Base-by-base conservation (phyloP, 1,140 invertebrate genomes). In the Formica selysi region DNA sequence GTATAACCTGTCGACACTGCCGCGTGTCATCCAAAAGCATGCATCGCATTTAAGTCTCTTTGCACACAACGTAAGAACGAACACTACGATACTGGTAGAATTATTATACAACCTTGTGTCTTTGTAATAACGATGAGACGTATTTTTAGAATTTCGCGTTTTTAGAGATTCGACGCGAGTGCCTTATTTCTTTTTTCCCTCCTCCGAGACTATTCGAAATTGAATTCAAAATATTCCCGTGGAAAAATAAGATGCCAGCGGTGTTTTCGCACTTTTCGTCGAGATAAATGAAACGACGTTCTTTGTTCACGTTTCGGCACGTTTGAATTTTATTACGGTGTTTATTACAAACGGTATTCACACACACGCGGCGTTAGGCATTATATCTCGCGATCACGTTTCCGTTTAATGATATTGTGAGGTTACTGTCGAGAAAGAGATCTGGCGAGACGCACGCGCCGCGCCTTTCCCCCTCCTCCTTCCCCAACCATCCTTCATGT, bases 321-420 rank as follows among this genome's bases (percentile, higher is more conserved):
- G 13, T n/a, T 48, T 10, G 13, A 74, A 74, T 38, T 51, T 51
- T 51, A 3, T 13, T 51, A 0, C 48, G 48, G 48, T 19, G 16
- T 51, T 51, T 51, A 19, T 51, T 4, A 51, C 16, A 51, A 1
- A 4, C 16, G 2, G 3, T 51, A 51, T 48, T 41, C 8, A 41
- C 6, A 51, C 4, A 51, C 41, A 65, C 38, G 38, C 38, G 74
- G n/a, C 7, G 0, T 13, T 22, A 13, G 29, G 29, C 29, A 32
- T 32, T 54, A 36, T 73, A 11, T 38, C 36, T 38, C 70, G 29
- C 48, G 48, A 51, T 51, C 61, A 26, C 74, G 51, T 78, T 74
- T n/a, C 54, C 54, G 32, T 59, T 59, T 16, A 51, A 51, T 19
- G 48, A 51, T 16, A 51, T 64, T 29, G 44, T 36, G 64, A 78